Conservation (phyloP, 2,888 invertebrate genomes). For the Zelleria hepariella region DNA sequence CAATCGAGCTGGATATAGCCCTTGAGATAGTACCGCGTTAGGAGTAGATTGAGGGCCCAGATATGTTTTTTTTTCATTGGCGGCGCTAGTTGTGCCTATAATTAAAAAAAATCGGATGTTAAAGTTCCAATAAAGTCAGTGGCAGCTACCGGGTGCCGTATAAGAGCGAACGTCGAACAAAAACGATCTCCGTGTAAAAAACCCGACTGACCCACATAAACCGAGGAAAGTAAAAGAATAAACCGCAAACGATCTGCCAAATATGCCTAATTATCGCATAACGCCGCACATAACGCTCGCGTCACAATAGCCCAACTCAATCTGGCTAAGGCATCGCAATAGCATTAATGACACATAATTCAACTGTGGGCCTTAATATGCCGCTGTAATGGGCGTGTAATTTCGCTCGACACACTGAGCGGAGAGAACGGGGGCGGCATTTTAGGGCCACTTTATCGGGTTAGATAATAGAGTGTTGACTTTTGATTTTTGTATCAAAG, state of each 20-base stretch:
- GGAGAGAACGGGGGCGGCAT: neutral
- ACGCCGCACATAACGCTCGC: neutral
- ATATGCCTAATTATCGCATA: neutral
- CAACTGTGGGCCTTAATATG: neutral
- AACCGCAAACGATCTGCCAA: neutral
- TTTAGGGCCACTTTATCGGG: neutral
- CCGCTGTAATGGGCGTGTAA: neutral
- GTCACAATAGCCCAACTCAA: neutral
- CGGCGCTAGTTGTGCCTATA: too few relatives aligned
- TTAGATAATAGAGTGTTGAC: neutral
- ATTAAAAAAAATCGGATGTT: too few relatives aligned
- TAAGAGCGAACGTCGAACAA: too few relatives aligned
- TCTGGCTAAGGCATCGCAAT: neutral
- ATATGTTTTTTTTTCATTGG: too few relatives aligned
- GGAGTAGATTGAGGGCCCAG: too few relatives aligned
- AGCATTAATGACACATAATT: neutral
- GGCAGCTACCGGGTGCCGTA: too few relatives aligned
- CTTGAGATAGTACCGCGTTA: too few relatives aligned
- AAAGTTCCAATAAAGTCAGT: too few relatives aligned
- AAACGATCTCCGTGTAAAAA: too few relatives aligned
- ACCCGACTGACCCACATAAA: neutral
- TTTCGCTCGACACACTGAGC: neutral
- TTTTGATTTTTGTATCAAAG: neutral
- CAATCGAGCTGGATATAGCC: too few relatives aligned
- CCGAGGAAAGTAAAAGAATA: neutral